phyloP scores from a whole-genome alignment of 2,797 vertebrate genomes.

The Siniperca obscura region DNA sequence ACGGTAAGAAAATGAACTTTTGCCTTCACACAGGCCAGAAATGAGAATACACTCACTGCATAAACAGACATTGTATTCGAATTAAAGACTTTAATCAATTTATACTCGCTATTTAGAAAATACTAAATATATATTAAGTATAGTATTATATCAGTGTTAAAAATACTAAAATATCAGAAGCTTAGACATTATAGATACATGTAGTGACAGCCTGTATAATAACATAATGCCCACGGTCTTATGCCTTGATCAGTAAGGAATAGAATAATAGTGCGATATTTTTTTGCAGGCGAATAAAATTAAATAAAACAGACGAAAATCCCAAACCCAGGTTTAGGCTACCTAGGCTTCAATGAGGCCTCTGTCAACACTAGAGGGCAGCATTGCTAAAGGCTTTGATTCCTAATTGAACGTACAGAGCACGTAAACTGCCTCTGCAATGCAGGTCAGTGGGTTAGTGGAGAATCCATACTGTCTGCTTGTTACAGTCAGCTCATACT shows the following conservation, averaged over 20 bases:
- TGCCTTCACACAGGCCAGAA: too few species aligned
- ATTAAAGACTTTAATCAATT: not conserved
- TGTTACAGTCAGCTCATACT: constrained; percentile 5
- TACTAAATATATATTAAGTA: too few species aligned
- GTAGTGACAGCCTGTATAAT: not conserved
- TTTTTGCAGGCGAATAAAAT: too few species aligned
- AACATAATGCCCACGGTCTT: not conserved
- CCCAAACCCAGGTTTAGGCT: too few species aligned
- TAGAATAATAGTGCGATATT: not conserved
- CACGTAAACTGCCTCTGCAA: constrained; percentile 63
- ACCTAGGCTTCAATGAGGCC: not conserved
- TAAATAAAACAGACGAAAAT: too few species aligned
- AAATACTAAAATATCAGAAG: not conserved
- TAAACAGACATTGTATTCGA: not conserved
- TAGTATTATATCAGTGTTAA: too few species aligned
- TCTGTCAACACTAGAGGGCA: constrained; percentile 57
- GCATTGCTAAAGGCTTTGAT: constrained; percentile 14
- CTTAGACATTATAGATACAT: not conserved
- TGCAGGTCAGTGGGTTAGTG: constrained; percentile 80
- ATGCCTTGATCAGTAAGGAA: not conserved
- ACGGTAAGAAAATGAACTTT: not conserved
- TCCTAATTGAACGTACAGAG: constrained; percentile 11
- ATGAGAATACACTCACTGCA: not conserved
- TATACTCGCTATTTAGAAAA: not conserved
- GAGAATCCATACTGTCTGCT: constrained; percentile 47